Conservation (phyloP, 1,140 invertebrate species). For the Archegozetes longisetosus region DNA sequence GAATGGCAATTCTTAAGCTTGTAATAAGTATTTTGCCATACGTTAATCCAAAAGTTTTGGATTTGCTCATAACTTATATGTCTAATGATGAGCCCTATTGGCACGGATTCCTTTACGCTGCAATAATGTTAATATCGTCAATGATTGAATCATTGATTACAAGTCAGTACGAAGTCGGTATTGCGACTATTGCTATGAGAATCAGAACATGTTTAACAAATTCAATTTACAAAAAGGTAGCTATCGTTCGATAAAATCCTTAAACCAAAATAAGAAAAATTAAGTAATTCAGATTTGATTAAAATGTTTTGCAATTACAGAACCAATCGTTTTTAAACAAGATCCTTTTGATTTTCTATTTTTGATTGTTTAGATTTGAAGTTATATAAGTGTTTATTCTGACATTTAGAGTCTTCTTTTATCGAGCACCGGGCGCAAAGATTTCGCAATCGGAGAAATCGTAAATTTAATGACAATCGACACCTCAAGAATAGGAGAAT, state of each 20-base stretch:
- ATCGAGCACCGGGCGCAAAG: constrained; percentile 14
- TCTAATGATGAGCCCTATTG: constrained; percentile 10
- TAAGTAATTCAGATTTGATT: neutral
- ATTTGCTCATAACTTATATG: constrained; percentile 14
- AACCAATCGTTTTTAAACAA: neutral
- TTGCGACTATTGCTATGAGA: constrained; percentile 7
- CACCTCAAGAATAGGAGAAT: constrained; percentile 7
- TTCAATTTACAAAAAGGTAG: constrained; percentile 8
- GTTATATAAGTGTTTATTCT: too few relatives aligned
- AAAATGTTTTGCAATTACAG: neutral
- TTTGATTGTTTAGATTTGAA: too few relatives aligned
- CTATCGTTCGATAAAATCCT: too few relatives aligned
- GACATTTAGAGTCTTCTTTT: constrained; percentile 16
- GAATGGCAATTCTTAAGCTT: constrained; percentile 57
- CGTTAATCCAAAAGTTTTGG: constrained; percentile 50
- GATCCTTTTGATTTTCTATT: neutral
- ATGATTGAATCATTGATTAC: constrained; percentile 11
- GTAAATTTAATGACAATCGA: constrained; percentile 20
- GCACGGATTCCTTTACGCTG: constrained; percentile 11
- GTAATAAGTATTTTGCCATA: constrained; percentile 71
- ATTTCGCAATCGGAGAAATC: constrained; percentile 20
- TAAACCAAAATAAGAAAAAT: too few relatives aligned
- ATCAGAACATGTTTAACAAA: constrained; percentile 6
- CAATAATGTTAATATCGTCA: constrained; percentile 9
- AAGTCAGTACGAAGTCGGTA: constrained; percentile 8